phyloP scores from a whole-genome alignment of 2,113 vertebrate species.

The Oncorhynchus nerka region DNA sequence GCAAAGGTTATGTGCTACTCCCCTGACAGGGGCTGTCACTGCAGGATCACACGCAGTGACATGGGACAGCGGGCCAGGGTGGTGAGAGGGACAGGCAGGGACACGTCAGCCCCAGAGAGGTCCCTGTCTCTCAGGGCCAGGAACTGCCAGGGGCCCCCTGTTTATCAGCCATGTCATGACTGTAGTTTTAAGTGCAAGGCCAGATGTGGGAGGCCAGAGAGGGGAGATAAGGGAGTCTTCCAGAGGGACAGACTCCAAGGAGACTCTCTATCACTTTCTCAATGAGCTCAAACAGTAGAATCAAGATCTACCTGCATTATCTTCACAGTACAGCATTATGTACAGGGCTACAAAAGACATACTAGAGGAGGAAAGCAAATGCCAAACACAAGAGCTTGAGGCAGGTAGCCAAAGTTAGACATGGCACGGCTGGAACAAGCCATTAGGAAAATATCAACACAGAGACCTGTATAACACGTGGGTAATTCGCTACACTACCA shows the following conservation, averaged over 20 bases:
- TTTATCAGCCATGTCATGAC: slow-evolving; percentile 71
- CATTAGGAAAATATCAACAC: slow-evolving; percentile 45
- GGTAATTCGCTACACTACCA: slow-evolving; percentile 56
- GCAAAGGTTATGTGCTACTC: slow-evolving; percentile 80
- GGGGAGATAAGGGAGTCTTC: not conserved
- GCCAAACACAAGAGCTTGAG: not conserved
- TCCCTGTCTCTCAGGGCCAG: slow-evolving; percentile 33
- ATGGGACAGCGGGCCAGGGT: slow-evolving; percentile 27
- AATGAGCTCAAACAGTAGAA: not conserved
- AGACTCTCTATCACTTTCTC: not conserved
- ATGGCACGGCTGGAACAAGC: slow-evolving; percentile 26
- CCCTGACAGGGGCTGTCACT: slow-evolving; percentile 66
- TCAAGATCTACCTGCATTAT: not conserved
- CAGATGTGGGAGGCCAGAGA: slow-evolving; percentile 41
- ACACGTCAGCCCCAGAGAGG: slow-evolving; percentile 26
- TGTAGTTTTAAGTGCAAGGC: slow-evolving; percentile 71
- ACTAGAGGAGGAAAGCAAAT: not conserved
- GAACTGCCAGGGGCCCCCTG: slow-evolving; percentile 48
- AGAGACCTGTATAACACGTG: slow-evolving; percentile 49
- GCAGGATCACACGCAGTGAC: slow-evolving; percentile 41
- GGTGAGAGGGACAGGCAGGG: not conserved
- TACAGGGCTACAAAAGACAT: not conserved
- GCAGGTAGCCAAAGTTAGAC: slow-evolving; percentile 6
- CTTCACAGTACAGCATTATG: not conserved
- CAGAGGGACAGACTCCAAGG: not conserved